Base-by-base conservation (phyloP, 2,113 vertebrate genomes). In the Propithecus coquereli region DNA sequence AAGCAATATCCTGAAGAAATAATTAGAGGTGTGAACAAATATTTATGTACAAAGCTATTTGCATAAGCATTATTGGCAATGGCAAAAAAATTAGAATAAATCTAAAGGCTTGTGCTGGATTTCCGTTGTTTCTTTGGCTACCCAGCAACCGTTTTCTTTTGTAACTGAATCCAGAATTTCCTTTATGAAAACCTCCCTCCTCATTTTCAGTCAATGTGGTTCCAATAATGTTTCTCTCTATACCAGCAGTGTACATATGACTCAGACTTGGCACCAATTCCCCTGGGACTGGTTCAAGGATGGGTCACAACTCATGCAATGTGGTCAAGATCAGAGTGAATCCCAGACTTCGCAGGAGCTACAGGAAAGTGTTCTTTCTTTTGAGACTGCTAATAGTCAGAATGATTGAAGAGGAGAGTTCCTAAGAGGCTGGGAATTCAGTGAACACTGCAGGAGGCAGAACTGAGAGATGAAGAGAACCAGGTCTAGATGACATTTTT, bases 121-220 rank as follows among this genome's bases (percentile, higher is more conserved):
- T 43, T 94, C 45, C 73, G n/a, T 17, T 84, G 34, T 84, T 82
- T 57, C 65, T 96, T 54, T 77, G 70, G 17, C 32, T 85, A 34
- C n/a, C 90, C 74, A n/a, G 13, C n/a, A 86, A 43, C 30, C 45
- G 52, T 45, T 71, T 37, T 45, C 57, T 73, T 86, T 95, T 59
- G 59, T 84, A 59, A 83, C 20, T 65, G 30, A 85, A 91, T 65
- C 59, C 90, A 84, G 52, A 91, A 81, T 94, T 87, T 76, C 85
- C 63, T 89, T 63, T 40, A 79, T 50, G 50, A 73, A 95, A 87
- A 82, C 7, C 30, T 90, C n/a, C 20, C 34, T 47, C 65, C n/a
- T 77, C 32, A 68, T 94, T 86, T 93, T 77, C 10, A 90, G 47
- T 32, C 91, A 70, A 1, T 76, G 61, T 89, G 86, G 43, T 77